A percentile compares a stretch with the other conserved stretches of the same genome.
These are phyloP conservation scores for Heliconius nattereri DNA, from an alignment of 1,140 invertebrate species.

Conservation along the genomic window DNA sequence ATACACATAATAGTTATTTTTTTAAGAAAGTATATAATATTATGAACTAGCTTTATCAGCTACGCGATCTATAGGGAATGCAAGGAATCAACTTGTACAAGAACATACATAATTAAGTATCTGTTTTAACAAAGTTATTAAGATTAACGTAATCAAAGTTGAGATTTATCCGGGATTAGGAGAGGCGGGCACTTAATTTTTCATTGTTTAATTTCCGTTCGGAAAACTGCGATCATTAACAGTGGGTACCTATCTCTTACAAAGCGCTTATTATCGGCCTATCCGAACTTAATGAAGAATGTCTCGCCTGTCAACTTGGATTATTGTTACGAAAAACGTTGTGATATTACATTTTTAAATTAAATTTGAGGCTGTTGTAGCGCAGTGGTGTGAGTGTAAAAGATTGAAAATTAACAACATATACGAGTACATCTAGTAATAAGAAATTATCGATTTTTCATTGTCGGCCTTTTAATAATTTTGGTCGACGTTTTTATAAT, in stretches of 20 bases:
- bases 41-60: too few relatives aligned
- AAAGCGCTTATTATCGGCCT: conserved; percentile 29
- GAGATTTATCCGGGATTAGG: conserved; percentile 8
- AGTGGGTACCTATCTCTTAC: conserved; percentile 16
- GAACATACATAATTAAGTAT: background rate
- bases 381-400: too few relatives aligned
- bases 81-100: background rate
- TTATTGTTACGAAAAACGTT: conserved; percentile 15
- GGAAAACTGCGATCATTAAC: conserved; percentile 22
- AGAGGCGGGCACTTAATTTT: conserved; percentile 9
- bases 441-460: too few relatives aligned
- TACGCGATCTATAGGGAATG: background rate
- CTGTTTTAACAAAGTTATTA: conserved; percentile 14
- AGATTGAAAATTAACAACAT: too few relatives aligned
- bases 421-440: too few relatives aligned
- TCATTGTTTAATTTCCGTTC: conserved; percentile 33
- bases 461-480: too few relatives aligned
- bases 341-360: background rate
- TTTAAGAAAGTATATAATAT: too few relatives aligned
- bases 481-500: too few relatives aligned
- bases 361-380: background rate
- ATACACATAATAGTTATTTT: too few relatives aligned
- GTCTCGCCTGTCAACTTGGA: conserved; percentile 21
- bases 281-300: conserved; percentile 27
- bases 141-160: conserved; percentile 10